Evolutionary conservation across 2,888 invertebrate genomes (phyloP).

Genomic region (Epinotia demarniana): DNA sequence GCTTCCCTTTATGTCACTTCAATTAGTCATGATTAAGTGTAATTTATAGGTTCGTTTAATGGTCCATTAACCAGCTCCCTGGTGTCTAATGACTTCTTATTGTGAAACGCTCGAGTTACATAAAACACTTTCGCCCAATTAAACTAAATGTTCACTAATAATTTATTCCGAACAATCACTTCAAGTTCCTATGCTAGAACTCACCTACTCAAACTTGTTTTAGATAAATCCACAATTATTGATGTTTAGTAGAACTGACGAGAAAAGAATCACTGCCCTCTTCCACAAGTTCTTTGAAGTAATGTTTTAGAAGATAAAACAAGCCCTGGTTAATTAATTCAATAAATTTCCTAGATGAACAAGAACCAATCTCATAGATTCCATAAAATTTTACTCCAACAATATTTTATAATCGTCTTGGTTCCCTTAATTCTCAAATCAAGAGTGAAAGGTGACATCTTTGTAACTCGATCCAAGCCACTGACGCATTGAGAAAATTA

Average conservation of each 20-base stretch:
- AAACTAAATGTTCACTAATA: conserved; percentile 66
- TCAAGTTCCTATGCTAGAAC: conserved; percentile 7
- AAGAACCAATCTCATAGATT: not conserved
- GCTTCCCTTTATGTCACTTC: conserved; percentile 67
- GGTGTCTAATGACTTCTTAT: conserved; percentile 74
- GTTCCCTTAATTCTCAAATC: conserved; percentile 14
- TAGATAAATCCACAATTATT: not conserved
- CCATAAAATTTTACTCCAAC: not conserved
- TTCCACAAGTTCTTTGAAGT: not conserved
- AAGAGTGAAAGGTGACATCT: conserved; percentile 19
- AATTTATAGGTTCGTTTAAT: conserved; percentile 81
- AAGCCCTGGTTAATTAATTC: not conserved
- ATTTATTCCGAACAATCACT: conserved; percentile 52
- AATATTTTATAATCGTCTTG: conserved; percentile 9
- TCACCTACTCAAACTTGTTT: not conserved
- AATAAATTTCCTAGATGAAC: not conserved
- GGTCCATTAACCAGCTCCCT: conserved; percentile 76
- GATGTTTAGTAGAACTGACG: not conserved
- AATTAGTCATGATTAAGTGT: conserved; percentile 82
- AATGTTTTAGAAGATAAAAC: not conserved
- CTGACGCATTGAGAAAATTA: conserved; percentile 14
- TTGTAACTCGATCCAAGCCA: conserved; percentile 10
- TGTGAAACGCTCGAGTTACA: conserved; percentile 68
- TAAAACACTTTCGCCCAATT: conserved; percentile 78
- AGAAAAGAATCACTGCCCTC: not conserved